phyloP scores from a whole-genome alignment of 2,888 invertebrate species.

The Synergus japonicus region DNA sequence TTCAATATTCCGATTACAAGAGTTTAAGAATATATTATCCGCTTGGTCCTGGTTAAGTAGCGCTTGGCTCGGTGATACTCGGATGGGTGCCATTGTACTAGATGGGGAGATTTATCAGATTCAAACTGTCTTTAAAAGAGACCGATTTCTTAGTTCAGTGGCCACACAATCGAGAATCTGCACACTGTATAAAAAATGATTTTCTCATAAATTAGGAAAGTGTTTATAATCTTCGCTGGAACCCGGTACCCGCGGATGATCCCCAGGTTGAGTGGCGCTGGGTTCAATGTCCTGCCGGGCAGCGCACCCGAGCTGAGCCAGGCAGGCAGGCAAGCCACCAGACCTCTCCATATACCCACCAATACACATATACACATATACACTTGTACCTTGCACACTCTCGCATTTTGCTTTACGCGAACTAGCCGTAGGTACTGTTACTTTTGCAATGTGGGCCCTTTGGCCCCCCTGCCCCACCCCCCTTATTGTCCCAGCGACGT shows the following conservation, averaged over 20 bases:
- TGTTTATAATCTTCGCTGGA: conserved; percentile 37
- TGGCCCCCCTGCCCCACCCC: conserved; percentile 62
- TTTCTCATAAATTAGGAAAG: background rate
- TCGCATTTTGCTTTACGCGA: conserved; percentile 71
- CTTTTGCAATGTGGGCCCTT: conserved; percentile 72
- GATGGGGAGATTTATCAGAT: no score
- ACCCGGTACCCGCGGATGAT: conserved; percentile 66
- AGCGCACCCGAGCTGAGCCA: conserved; percentile 73
- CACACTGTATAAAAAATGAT: background rate
- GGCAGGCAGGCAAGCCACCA: conserved; percentile 61
- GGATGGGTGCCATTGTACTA: no score
- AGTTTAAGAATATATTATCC: no score
- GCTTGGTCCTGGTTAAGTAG: no score
- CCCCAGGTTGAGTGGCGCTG: conserved; percentile 77
- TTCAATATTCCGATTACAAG: background rate
- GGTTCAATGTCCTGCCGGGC: conserved; percentile 77
- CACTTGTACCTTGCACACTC: conserved; percentile 46
- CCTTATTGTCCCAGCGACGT: conserved; percentile 48
- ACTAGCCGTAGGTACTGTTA: conserved; percentile 75
- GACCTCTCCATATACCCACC: conserved; percentile 56
- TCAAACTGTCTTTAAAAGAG: no score
- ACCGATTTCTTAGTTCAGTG: no score
- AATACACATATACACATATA: conserved; percentile 43
- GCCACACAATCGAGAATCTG: no score
- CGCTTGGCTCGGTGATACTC: no score